Evolutionary conservation across 1,140 invertebrate species (phyloP), one percentile per base, ranked within the genome.

Genomic region (Drosophila seguyi): DNA sequence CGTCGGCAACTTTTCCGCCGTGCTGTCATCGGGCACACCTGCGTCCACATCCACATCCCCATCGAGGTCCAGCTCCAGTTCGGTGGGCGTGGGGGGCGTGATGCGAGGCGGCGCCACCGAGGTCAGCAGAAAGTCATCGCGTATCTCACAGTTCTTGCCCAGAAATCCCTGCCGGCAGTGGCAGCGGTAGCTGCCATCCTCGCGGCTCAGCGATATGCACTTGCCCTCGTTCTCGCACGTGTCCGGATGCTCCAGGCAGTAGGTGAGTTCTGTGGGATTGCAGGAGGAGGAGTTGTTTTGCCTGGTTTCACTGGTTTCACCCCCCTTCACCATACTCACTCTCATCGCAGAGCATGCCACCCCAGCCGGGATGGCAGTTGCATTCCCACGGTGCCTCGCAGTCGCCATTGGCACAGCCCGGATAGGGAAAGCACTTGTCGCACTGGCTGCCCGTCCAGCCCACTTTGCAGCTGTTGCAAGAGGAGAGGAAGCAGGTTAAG

Each of bases 321-420:
- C 31, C 11, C 34, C 11, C 2, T 7, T 16, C 31, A 25, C 2
- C 16, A 16, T 34, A 80, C 78, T 82, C 48, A 93, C 96, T 97
- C 95, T 97, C 96, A 90, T 98, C 96, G 92, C 97, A 98, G 0
- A 98, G 94, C 94, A 97, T 96, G 53, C 97, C 97, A 20, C 97
- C 96, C 97, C 97, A 98, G 48, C 97, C 97, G 1, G 95, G 94
- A 72, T 96, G 94, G 91, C 97, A 98, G 81, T 95, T 95, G 91
- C 97, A 98, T 88, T 98, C 97, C 97, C 97, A 98, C n/a, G 97
- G 97, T 29, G 95, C 94, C 83, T 95, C 96, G 91, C 97, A 98
- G 41, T 95, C 94, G 16, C 97, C 97, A 92, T 98, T 95, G 38
- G 95, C 95, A 86, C 97, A 98, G 45, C 97, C 97, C 0, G 97